Evolutionary conservation across 92 coral and sea anemone genomes (phyloP), one percentile per base, ranked within the genome.

Genomic region (Phenganax marumi): DNA sequence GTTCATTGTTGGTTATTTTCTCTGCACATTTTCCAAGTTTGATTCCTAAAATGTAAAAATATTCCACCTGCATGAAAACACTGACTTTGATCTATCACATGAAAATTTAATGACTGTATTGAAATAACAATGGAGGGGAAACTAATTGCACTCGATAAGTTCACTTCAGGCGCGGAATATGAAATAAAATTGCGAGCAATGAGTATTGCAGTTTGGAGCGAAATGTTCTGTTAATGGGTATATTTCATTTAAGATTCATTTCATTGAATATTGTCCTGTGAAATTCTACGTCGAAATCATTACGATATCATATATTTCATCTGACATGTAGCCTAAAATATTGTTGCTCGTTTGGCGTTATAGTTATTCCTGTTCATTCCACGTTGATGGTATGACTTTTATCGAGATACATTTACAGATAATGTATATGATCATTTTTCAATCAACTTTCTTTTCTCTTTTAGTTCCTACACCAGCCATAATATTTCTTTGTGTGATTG

Each of bases 391-490:
- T 2, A 33, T 33, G 2, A 33, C 2, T 33, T 33, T 33, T 33
- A 33, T 33, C 43, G 5, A 56, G 17, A 56, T 19, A 8, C 17
- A 14, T 56, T 3, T 19, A 1, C 73, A 66, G 43, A 2, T 43
- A n/a, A 57, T 16, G 48, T 23, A 17, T n/a, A 12, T 17, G 4
- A 52, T 7, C 49, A 7, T n/a, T 58, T 79, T 81, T 66, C 16
- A 16, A 77, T 81, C 88, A 63, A 11, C 61, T 51, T 21, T 68
- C 46, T 46, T 78, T 84, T 80, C 17, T 69, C 63, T 90, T 92
- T 84, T 86, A 96, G 99, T 96, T 79, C 99, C 99, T 74, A 93
- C 94, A 80, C 99, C 99, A 72, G 99, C 99, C 88, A 96, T 96
- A 84, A 94, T 96, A 26, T 96, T 96, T 86, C 93, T 96, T 93